Evolutionary conservation across 2,113 vertebrate genomes (phyloP), one percentile per base, ranked within the genome.

Genomic region (Oxyura jamaicensis): DNA sequence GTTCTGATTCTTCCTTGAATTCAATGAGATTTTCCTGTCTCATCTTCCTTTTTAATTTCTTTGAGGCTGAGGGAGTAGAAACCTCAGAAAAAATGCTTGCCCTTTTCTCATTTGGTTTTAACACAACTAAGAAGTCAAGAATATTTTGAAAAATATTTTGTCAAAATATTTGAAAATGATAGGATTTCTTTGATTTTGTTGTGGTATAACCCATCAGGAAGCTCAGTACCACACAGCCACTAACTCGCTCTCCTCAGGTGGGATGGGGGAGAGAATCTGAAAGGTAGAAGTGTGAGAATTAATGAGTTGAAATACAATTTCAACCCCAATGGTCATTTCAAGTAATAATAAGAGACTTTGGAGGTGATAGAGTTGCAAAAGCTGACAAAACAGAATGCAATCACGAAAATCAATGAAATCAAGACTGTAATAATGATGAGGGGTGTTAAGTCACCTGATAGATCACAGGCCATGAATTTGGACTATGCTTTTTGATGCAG

Each of bases 361-460:
- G 59, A 88, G 56, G 55, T 91, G 82, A 72, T 42, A 52, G 33
- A 80, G 68, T 74, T 88, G 59, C 59, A 91, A 86, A 91, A 90
- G 50, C 63, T 94, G 83, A 78, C 84, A 96, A 93, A 96, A 94
- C 84, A 86, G 39, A 91, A 92, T 46, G 12, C 44, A 86, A 76
- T 94, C 62, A 48, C 29, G 79, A 94, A 95, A 96, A 90, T 72
- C 46, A 6, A 88, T 95, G 33, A 86, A 88, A 96, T 97, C 90
- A 94, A 78, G 82, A 74, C 4, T 7, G 65, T 29, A 83, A 46
- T 85, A 90, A 90, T 81, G 55, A 96, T 71, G 68, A 55, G 46
- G 39, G 60, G 63, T 90, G 92, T 85, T 93, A 90, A 90, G 84
- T 20, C 29, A 94, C 55, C 88, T 91, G 67, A 72, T 60, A 91